Evolutionary conservation across 1,140 invertebrate species (phyloP), one percentile per base, ranked within the genome.

Genomic region (Bombus polaris): DNA sequence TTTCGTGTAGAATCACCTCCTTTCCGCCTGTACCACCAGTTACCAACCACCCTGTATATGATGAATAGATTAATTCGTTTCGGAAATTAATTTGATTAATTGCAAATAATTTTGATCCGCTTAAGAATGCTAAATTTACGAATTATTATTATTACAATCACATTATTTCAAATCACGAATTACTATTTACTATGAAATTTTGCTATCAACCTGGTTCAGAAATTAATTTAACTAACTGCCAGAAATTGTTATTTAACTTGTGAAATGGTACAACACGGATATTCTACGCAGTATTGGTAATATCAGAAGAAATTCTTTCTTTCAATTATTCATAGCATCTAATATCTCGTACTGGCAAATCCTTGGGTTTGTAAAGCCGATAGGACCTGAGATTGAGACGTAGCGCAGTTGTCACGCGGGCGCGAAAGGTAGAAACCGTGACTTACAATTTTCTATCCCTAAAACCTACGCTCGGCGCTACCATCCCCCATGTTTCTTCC

Each of bases 381-480:
- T 32, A 3, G n/a, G 53, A 73, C 28, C 53, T 39, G n/a, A 73
- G 57, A 72, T 81, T 59, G 80, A 73, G 47, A 72, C 32, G 70
- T 28, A 37, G 32, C 37, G 42, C 12, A 53, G 70, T 73, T 73
- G 57, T 62, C 68, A 35, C 66, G n/a, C 28, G 83, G 66, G 12
- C n/a, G 59, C 13, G 62, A 62, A 47, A 35, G 53, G 13, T 6
- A 42, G 10, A 35, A 9, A 35, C 37, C 28, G 47, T 12, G 32
- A 25, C 42, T 85, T 85, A 80, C 68, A 44, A 85, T 80, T 72
- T 72, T 72, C 66, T 37, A 57, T 72, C 66, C 75, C 42, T 28
- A 47, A 37, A 85, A 72, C 71, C 68, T 47, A 42, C 3, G 28
- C 39, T 62, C 65, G 25, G 18, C 22, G 8, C 10, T 12, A 28